Evolutionary conservation across 2,888 invertebrate species (phyloP), one percentile per base, ranked within the genome.

Genomic region (Nomada fucata): DNA sequence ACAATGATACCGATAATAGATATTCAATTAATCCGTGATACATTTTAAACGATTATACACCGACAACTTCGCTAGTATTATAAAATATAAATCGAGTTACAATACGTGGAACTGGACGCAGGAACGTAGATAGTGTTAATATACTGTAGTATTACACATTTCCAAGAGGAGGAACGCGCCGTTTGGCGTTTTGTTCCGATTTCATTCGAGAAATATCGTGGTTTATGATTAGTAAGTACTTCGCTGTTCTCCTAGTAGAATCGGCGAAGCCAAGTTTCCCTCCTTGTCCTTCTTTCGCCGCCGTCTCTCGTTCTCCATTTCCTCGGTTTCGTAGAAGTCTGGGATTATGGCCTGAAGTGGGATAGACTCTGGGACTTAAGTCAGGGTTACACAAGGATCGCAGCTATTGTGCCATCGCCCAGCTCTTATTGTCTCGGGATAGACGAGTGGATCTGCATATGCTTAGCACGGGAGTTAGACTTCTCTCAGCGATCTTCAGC

Each of bases 321-420:
- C 86, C 91, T 88, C 86, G 88, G 86, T 90, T 90, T 89, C 89
- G 89, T 89, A 91, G 92, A 92, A 92, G 91, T 92, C 92, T 91
- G 93, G 93, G 93, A 93, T 93, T 93, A 93, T 88, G 89, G 87
- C 87, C 88, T 91, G 89, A 90, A 93, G 93, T 91, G 91, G 93
- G 92, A 93, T 93, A 92, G 92, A 91, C 91, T 91, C 89, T 85
- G 89, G 91, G 92, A 93, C 93, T 93, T 93, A 93, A 93, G 93
- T 93, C 93, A 92, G 93, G 93, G 93, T 93, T 93, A 93, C 93
- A 93, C 92, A 93, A 93, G 93, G 93, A 93, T 93, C 93, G 93
- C 89, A 88, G 91, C 91, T 92, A 93, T 93, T 93, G 93, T 93
- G 91, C 92, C 89, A 89, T 88, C 90, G 85, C 88, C 88, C 88